Evolutionary conservation across 2,888 invertebrate genomes (phyloP).

Genomic region (Polietes domitor): DNA sequence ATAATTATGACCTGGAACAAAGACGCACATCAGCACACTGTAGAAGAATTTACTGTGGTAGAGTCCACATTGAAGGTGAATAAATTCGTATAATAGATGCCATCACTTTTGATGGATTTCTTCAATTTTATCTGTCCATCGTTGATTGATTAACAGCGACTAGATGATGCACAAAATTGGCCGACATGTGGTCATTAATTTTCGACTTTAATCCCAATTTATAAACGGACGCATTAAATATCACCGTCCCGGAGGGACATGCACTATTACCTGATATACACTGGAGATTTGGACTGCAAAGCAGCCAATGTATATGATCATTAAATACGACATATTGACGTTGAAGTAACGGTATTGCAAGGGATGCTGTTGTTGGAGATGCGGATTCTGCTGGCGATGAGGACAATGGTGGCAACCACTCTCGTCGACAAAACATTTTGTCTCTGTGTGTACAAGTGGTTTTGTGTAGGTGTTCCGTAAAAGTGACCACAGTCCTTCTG

Average conservation of each 20-base stretch:
- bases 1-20: constrained; percentile 88
- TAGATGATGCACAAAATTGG: constrained; percentile 90
- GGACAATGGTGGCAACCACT: too few species aligned
- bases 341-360: background rate
- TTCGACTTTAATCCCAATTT: constrained; percentile 91
- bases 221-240: constrained; percentile 91
- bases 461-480: constrained; percentile 41
- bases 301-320: constrained; percentile 52
- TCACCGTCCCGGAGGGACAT: constrained; percentile 85
- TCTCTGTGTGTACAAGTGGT: constrained; percentile 13
- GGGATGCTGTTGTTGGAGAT: background rate
- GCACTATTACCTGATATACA: constrained; percentile 83
- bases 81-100: constrained; percentile 90
- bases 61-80: constrained; percentile 94
- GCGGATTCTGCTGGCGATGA: too few species aligned
- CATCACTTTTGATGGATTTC: constrained; percentile 88
- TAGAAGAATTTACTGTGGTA: constrained; percentile 92
- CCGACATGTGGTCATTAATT: constrained; percentile 90
- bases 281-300: constrained; percentile 70
- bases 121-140: constrained; percentile 89
- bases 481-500: background rate
- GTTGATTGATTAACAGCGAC: constrained; percentile 88
- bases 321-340: constrained; percentile 22
- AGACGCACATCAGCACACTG: constrained; percentile 88
- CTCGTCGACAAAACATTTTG: constrained; percentile 57